A percentile compares a stretch with the other conserved stretches of the same genome.
Evolutionary conservation across 2,888 invertebrate species (phyloP).

Genomic region (Apoda limacodes): DNA sequence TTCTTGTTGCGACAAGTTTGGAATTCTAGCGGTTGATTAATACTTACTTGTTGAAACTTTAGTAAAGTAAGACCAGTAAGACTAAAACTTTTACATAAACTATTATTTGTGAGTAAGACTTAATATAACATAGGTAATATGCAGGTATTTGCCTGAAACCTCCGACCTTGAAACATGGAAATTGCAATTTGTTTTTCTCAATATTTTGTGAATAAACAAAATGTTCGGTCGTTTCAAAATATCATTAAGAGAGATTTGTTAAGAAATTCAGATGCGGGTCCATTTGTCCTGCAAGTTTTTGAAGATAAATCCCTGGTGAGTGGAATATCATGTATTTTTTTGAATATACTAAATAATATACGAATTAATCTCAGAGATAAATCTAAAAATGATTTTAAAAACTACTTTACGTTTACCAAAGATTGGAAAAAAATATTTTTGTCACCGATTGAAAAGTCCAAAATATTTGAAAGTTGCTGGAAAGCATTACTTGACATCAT

Average conservation of each 20-base stretch:
- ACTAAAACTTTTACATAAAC: too few species aligned
- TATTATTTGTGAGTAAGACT: too few species aligned
- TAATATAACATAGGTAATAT: too few species aligned
- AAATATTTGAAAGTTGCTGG: constrained; percentile 33
- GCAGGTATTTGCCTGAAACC: too few species aligned
- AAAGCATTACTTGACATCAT: constrained; percentile 37
- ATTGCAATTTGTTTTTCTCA: constrained; percentile 38
- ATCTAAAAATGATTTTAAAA: constrained; percentile 39
- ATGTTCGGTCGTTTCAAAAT: constrained; percentile 45
- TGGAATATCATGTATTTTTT: constrained; percentile 24
- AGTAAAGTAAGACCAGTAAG: too few species aligned
- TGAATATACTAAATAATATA: constrained; percentile 28
- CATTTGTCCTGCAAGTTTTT: constrained; percentile 28
- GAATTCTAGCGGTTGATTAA: too few species aligned
- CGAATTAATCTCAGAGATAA: constrained; percentile 31
- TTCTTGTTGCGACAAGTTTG: too few species aligned
- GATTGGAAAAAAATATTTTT: too few species aligned
- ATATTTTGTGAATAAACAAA: constrained; percentile 52
- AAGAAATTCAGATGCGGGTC: constrained; percentile 24
- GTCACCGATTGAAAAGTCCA: constrained; percentile 31
- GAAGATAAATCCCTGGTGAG: constrained; percentile 27
- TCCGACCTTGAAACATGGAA: constrained; percentile 32
- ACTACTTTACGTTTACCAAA: constrained; percentile 25
- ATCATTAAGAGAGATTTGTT: constrained; percentile 32
- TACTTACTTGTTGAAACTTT: too few species aligned